Percentiles rank a stretch among this genome's conserved stretches.
phyloP scores from a whole-genome alignment of 2,113 vertebrate species.

The Phasianus colchicus region DNA sequence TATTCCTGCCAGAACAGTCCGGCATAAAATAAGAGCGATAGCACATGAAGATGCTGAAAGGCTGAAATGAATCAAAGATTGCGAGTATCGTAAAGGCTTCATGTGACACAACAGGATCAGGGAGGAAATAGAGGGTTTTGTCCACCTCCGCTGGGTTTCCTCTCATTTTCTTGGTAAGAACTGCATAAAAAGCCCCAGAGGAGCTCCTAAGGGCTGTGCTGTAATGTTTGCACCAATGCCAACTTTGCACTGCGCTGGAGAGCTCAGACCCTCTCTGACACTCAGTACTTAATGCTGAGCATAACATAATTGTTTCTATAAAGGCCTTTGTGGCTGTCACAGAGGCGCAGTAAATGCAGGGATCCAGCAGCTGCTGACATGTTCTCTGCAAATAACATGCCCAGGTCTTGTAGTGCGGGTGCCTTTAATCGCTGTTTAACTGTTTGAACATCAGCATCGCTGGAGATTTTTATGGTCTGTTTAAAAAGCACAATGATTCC shows the following conservation, averaged over 20 bases:
- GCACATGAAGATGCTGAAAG: neutral
- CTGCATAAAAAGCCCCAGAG: neutral
- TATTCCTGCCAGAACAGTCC: neutral
- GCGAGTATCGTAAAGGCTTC: fast-evolving
- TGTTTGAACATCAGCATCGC: neutral
- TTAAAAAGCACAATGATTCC: neutral
- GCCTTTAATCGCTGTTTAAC: neutral
- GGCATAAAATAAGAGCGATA: neutral
- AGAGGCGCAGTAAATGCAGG: neutral
- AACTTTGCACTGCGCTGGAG: neutral
- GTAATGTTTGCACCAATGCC: fast-evolving
- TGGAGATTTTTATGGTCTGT: neutral
- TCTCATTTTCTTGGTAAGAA: neutral
- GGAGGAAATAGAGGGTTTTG: neutral
- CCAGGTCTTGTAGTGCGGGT: neutral
- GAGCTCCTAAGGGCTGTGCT: neutral
- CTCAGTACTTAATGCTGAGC: neutral
- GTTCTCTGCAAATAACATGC: neutral
- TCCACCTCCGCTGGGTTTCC: fast-evolving
- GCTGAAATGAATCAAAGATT: fast-evolving
- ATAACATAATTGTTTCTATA: fast-evolving
- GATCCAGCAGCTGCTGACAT: neutral
- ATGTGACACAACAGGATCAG: neutral
- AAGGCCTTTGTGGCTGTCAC: neutral
- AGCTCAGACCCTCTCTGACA: fast-evolving